A percentile compares a stretch with the other conserved stretches of the same genome.
Conservation (phyloP, 2,888 invertebrate genomes). For the Rapana venosa region DNA sequence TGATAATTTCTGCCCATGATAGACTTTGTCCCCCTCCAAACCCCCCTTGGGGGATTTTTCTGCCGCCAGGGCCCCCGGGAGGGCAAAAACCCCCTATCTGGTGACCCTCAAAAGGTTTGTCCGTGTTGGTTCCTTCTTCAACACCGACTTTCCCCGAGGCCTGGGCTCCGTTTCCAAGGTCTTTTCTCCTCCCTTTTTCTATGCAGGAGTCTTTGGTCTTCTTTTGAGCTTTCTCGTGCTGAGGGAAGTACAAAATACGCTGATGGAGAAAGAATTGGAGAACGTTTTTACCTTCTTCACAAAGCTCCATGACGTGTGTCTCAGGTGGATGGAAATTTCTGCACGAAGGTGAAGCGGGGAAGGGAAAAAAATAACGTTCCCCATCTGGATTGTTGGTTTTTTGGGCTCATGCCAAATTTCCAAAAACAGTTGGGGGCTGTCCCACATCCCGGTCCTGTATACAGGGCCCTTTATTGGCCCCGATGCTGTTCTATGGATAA, state of each 20-base stretch:
- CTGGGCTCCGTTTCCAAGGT: neutral
- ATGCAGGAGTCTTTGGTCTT: neutral
- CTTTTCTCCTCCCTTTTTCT: neutral
- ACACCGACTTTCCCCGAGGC: conserved; percentile 9
- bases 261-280: neutral
- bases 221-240: neutral
- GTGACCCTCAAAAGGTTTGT: conserved; percentile 7
- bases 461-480: no score
- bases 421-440: neutral
- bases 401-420: neutral
- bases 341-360: neutral
- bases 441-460: neutral
- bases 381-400: neutral
- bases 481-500: no score
- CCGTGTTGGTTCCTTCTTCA: conserved; percentile 8
- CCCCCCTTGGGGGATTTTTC: neutral
- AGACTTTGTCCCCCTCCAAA: neutral
- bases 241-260: neutral
- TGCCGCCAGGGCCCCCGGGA: conserved; percentile 18
- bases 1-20: neutral
- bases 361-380: neutral
- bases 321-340: neutral
- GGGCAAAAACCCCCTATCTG: conserved; percentile 26
- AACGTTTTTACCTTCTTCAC: neutral
- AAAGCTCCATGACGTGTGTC: no score